A percentile compares a stretch with the other conserved stretches of the same genome.
Conservation (phyloP, 2,113 vertebrate genomes). For the Spheniscus mendiculus region DNA sequence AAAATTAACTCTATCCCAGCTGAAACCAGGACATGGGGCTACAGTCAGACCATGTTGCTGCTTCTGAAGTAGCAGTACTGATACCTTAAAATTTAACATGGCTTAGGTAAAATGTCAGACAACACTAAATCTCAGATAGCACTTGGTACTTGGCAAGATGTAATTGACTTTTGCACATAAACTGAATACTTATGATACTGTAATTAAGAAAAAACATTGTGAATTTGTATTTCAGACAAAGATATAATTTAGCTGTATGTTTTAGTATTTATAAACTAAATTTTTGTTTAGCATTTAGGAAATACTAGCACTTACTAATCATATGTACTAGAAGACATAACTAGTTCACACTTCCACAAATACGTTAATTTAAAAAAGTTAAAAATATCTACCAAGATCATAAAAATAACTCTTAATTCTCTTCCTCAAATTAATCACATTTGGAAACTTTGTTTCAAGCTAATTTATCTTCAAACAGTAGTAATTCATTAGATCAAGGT, state of each 20-base stretch:
- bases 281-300: background rate
- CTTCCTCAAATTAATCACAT: background rate
- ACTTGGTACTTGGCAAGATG: background rate
- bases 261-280: background rate
- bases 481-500: conserved; percentile 48
- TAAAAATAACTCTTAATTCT: background rate
- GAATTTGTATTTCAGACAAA: background rate
- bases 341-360: background rate
- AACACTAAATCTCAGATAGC: background rate
- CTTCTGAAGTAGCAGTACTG: background rate
- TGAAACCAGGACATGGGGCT: no score
- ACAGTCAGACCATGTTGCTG: background rate
- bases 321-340: background rate
- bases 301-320: background rate
- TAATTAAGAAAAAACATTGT: background rate
- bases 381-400: background rate
- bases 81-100: background rate
- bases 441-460: conserved; percentile 4
- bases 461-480: conserved; percentile 43
- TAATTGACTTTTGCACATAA: background rate
- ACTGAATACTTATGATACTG: background rate
- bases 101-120: background rate
- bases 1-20: no score
- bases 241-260: background rate
- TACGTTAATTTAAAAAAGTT: background rate